Evolutionary conservation across 2,113 vertebrate genomes (phyloP).

Genomic region (Ellobius talpinus): DNA sequence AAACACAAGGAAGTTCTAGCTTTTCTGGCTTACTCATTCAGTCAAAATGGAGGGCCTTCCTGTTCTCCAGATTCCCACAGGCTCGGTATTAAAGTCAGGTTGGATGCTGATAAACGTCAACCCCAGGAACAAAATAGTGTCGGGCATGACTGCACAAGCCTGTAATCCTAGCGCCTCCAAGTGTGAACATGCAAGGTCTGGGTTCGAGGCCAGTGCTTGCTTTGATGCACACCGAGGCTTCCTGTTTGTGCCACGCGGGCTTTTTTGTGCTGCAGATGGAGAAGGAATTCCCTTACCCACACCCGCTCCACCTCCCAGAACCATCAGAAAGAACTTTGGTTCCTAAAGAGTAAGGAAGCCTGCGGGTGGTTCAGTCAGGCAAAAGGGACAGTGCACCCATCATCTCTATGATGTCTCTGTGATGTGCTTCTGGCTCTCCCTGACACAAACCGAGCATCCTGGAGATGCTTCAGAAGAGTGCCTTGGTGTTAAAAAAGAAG

Average conservation of each 20-base stretch:
- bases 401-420: rapidly evolving
- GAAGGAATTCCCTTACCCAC: not conserved
- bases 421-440: not conserved
- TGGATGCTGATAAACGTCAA: not conserved
- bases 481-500: not conserved
- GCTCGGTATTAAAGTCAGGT: too few species aligned
- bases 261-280: conserved; percentile 37
- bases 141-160: not conserved
- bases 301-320: not conserved
- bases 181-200: too few species aligned
- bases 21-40: not conserved
- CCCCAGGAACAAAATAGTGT: not conserved
- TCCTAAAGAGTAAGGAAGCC: conserved; percentile 63
- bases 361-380: not conserved
- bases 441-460: rapidly evolving
- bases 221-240: not conserved
- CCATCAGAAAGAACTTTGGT: not conserved
- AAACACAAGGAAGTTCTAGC: not conserved
- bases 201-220: not conserved
- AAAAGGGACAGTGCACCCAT: not conserved
- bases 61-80: not conserved
- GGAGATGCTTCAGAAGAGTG: not conserved
- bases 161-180: not conserved
- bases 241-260: conserved; percentile 37
- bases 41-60: not conserved